These are phyloP conservation scores for Ormyrus nitidulus DNA, from an alignment of 2,888 invertebrate genomes.

Conservation along the genomic window DNA sequence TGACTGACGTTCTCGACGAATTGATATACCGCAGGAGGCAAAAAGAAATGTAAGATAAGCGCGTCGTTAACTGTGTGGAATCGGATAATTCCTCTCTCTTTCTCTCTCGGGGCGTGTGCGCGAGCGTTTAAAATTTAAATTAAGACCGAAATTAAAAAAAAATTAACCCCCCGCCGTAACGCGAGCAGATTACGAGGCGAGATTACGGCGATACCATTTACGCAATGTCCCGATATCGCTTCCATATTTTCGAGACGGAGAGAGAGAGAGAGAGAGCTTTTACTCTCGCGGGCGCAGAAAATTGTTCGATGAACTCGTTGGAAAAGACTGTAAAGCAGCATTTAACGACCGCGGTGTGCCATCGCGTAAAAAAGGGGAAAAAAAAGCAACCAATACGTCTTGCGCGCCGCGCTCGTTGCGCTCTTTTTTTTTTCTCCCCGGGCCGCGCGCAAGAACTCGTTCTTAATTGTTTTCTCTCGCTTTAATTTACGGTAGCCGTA, in stretches of 20 bases:
- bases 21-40: too few species aligned
- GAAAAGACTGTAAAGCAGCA: conserved; percentile 7
- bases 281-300: neutral
- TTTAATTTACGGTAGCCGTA: conserved; percentile 47
- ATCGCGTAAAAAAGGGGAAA: neutral
- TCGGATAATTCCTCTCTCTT: too few species aligned
- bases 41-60: too few species aligned
- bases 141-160: conserved; percentile 17
- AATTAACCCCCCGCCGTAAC: conserved; percentile 3
- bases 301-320: neutral
- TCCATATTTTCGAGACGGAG: neutral
- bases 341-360: neutral
- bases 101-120: neutral
- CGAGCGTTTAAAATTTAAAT: conserved; percentile 29
- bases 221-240: neutral
- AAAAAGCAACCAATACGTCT: too few species aligned
- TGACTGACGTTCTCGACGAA: neutral
- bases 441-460: conserved; percentile 34
- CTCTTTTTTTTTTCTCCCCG: neutral
- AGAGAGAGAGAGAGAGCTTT: neutral
- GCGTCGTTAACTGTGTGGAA: too few species aligned
- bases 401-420: too few species aligned
- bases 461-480: conserved; percentile 46
- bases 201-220: conserved; percentile 4
- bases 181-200: conserved; percentile 10